A percentile compares a stretch with the other conserved stretches of the same genome.
phyloP scores from a whole-genome alignment of 23 tunicate genomes.

The Clavelina lepadiformis region DNA sequence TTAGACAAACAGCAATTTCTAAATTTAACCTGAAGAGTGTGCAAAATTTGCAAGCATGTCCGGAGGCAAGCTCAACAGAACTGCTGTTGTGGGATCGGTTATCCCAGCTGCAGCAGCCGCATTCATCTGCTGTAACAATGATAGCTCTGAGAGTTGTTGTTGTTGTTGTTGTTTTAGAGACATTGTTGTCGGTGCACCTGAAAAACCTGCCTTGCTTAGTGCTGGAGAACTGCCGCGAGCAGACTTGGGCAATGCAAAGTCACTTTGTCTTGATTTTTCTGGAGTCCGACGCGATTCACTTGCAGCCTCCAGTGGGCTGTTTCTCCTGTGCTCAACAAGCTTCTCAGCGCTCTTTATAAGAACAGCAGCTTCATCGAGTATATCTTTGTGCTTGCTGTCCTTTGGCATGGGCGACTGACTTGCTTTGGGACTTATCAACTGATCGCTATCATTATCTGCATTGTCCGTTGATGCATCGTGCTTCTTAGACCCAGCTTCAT shows the following conservation, averaged over 20 bases:
- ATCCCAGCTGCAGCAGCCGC: slow-evolving; percentile 18
- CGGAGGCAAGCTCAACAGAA: slow-evolving; percentile 42
- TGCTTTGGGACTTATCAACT: slow-evolving; percentile 10
- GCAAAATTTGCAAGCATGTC: slow-evolving; percentile 40
- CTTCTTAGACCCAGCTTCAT: slow-evolving; percentile 40
- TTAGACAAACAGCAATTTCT: neutral
- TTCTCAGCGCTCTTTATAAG: slow-evolving; percentile 40
- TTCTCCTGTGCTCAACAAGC: slow-evolving; percentile 13
- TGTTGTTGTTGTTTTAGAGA: slow-evolving; percentile 19
- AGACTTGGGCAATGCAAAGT: slow-evolving; percentile 32
- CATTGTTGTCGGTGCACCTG: slow-evolving; percentile 8
- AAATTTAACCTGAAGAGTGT: neutral
- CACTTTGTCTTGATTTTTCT: slow-evolving; percentile 30
- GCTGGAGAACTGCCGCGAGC: slow-evolving; percentile 7
- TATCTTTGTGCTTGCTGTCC: slow-evolving; percentile 6
- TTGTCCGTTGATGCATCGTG: slow-evolving; percentile 4
- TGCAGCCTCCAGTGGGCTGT: slow-evolving; percentile 13
- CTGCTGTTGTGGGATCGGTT: slow-evolving; percentile 29
- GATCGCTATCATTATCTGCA: slow-evolving; percentile 10
- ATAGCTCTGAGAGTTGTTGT: slow-evolving; percentile 44
- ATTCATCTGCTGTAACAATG: slow-evolving; percentile 45
- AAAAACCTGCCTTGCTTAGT: neutral
- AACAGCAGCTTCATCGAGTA: slow-evolving; percentile 37
- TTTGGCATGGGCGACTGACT: neutral
- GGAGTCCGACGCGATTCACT: slow-evolving; percentile 13